A percentile compares a stretch with the other conserved stretches of the same genome.
Evolutionary conservation across 2,113 vertebrate genomes (phyloP).

Genomic region (Lethenteron camtschaticum): DNA sequence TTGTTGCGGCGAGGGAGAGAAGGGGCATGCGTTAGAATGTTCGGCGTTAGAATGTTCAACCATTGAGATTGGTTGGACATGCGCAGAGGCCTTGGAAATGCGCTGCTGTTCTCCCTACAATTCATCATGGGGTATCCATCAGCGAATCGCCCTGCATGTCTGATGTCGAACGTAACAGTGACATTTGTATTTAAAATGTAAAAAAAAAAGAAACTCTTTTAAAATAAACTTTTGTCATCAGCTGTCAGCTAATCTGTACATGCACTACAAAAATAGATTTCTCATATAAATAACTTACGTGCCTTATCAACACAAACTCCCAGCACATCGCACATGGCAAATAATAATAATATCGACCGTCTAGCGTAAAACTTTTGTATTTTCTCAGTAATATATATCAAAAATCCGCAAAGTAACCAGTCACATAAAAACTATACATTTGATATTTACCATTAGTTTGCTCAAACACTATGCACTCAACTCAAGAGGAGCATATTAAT

Average conservation of each 20-base stretch:
- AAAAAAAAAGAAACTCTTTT: neutral
- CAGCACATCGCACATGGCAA: neutral
- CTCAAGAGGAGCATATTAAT: too few relatives aligned
- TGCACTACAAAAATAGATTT: slow-evolving; percentile 4
- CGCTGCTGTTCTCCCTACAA: neutral
- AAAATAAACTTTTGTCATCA: slow-evolving; percentile 5
- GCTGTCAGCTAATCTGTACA: neutral
- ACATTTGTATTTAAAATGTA: neutral
- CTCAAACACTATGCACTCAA: too few relatives aligned
- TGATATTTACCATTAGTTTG: too few relatives aligned
- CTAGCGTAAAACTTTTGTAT: neutral
- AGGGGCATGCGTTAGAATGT: too few relatives aligned
- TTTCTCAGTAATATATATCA: neutral
- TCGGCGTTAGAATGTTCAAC: neutral
- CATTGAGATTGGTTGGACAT: neutral
- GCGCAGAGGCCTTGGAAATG: neutral
- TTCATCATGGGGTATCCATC: neutral
- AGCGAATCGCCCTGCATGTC: neutral
- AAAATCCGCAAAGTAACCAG: neutral
- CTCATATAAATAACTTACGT: slow-evolving; percentile 5
- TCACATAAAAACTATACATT: too few relatives aligned
- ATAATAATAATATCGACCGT: slow-evolving; percentile 1
- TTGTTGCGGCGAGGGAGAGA: too few relatives aligned
- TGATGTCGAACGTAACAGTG: neutral
- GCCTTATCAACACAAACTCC: slow-evolving; percentile 1